A percentile compares a stretch with the other conserved stretches of the same genome.
phyloP scores from a whole-genome alignment of 2,797 vertebrate genomes.

The Phalloptychus januarius region DNA sequence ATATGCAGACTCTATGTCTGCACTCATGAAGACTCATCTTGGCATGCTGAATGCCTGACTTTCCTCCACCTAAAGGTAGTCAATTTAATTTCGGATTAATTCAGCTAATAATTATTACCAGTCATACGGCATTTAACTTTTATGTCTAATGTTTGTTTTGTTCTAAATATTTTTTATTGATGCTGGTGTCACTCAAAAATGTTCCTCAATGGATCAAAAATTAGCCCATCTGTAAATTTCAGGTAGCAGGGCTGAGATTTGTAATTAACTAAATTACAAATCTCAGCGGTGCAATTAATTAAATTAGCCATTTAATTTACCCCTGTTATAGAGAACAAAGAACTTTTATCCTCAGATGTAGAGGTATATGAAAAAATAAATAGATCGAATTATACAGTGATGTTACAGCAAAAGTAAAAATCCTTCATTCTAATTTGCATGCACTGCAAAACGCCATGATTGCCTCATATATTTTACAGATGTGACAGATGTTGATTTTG shows the following conservation, averaged over 20 bases:
- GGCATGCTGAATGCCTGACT: not conserved
- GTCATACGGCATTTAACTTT: not conserved
- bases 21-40: not conserved
- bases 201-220: not conserved
- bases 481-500: not conserved
- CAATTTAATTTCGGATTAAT: not conserved
- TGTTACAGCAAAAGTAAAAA: not conserved
- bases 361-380: not conserved
- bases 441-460: not conserved
- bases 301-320: not conserved
- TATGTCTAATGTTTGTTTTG: not conserved
- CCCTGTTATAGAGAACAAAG: not conserved
- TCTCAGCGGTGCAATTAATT: not conserved
- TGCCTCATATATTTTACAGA: not conserved
- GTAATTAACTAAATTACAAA: not conserved
- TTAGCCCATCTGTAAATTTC: not conserved
- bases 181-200: not conserved
- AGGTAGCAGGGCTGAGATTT: not conserved
- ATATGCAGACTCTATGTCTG: not conserved
- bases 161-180: not conserved
- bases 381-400: not conserved
- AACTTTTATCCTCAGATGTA: not conserved
- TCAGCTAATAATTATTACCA: not conserved
- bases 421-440: not conserved
- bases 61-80: not conserved